phyloP scores from a whole-genome alignment of 1,140 invertebrate species.

The Halictus rubicundus region DNA sequence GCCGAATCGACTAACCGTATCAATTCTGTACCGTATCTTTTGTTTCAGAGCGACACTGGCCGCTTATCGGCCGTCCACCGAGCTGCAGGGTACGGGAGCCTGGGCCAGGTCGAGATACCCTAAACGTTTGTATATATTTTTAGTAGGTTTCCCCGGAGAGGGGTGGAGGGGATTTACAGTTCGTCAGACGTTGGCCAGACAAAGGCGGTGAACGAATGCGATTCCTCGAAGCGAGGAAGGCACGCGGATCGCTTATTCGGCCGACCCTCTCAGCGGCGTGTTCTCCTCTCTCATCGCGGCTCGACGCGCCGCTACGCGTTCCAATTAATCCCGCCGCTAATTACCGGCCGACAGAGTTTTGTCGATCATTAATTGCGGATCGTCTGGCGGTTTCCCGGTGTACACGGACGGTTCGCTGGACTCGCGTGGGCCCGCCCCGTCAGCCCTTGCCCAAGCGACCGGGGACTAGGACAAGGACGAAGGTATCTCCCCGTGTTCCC shows the following conservation, averaged over 20 bases:
- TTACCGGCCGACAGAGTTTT: constrained; percentile 27
- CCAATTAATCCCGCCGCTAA: constrained; percentile 43
- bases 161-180: neutral
- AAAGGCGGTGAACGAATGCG: neutral
- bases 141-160: neutral
- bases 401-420: neutral
- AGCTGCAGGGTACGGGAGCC: no score
- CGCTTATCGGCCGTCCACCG: no score
- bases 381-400: constrained; percentile 2
- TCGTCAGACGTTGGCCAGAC: neutral
- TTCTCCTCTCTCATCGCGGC: constrained; percentile 43
- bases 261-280: constrained; percentile 22
- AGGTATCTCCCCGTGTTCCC: neutral
- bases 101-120: no score
- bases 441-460: neutral
- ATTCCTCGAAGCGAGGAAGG: constrained; percentile 24
- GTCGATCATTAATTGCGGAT: constrained; percentile 30
- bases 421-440: constrained; percentile 9
- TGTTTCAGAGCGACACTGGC: no score
- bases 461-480: neutral
- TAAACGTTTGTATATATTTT: no score
- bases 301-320: constrained; percentile 31
- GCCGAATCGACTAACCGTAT: no score
- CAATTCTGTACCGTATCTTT: no score
- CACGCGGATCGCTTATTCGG: constrained; percentile 15